Evolutionary conservation across 2,888 invertebrate species (phyloP), one percentile per base, ranked within the genome.

Genomic region (Aproaerema taeniolella): DNA sequence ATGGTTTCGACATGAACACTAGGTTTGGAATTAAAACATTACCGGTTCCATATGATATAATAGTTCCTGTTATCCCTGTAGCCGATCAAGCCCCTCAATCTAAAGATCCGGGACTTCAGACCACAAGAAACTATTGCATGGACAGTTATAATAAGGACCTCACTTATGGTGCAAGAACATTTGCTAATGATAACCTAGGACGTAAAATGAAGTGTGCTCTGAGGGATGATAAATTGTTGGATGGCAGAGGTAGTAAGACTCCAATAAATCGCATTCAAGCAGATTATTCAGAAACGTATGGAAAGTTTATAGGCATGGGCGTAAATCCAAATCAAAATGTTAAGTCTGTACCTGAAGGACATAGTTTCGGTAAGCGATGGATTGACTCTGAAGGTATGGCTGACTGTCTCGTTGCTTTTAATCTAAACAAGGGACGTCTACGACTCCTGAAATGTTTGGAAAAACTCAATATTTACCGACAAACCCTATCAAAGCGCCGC

Each of bases 311-410:
- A 9, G 88, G 88, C 8, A 62, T 65, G 42, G 62, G 65, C 14
- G 53, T 88, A 46, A 67, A 86, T 6, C 89, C 89, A 47, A 85
- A 87, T 55, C 59, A 87, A 28, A 89, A 88, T 49, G 74, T 86
- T 28, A 55, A 53, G 7, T 59, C 68, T 38, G 79, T 89, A 1
- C 87, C 88, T 0, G 50, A 75, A 43, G 87, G 80, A 10, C 73
- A 76, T 46, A 43, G 67, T 14, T 89, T 88, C 52, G 89, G 89
- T 1, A n/a, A n/a, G n/a, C n/a, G n/a, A n/a, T n/a, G n/a, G n/a
- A n/a, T n/a, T n/a, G n/a, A 79, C 60, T 31, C 59, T 78, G 2
- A 66, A 69, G 16, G 67, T 71, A 14, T 67, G n/a, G n/a, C n/a
- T n/a, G n/a, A n/a, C n/a, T n/a, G n/a, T n/a, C n/a, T n/a, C n/a